Evolutionary conservation across 1,140 invertebrate species (phyloP).

Genomic region (Aphelinus certus): DNA sequence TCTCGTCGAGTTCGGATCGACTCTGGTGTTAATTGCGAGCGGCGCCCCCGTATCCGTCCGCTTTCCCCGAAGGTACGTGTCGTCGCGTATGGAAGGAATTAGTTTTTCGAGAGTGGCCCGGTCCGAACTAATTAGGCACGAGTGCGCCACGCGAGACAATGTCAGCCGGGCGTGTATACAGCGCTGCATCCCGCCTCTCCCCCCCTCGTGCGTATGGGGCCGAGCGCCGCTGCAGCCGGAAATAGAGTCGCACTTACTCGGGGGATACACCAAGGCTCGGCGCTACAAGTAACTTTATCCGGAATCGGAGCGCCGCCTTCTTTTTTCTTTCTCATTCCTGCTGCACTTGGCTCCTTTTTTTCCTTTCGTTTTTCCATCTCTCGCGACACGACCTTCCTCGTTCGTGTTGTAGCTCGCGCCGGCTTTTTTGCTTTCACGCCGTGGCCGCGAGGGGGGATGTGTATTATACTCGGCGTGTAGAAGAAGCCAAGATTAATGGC

Average conservation of each 20-base stretch:
- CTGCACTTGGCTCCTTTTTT: not conserved
- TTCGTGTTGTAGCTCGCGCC: not conserved
- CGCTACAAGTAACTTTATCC: constrained; percentile 36
- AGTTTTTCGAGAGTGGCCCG: constrained; percentile 59
- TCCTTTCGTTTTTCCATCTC: not conserved
- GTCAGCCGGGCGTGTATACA: constrained; percentile 49
- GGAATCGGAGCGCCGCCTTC: constrained; percentile 30
- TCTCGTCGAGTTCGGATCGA: constrained; percentile 49
- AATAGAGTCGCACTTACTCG: constrained; percentile 45
- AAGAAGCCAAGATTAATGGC: constrained; percentile 17
- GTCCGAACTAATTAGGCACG: constrained; percentile 62
- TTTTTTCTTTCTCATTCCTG: not conserved
- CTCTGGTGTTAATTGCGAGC: constrained; percentile 60
- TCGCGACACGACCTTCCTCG: not conserved
- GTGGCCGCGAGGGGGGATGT: not conserved
- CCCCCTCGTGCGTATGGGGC: constrained; percentile 34
- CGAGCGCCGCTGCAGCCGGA: constrained; percentile 39
- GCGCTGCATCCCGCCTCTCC: not conserved
- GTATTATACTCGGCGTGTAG: constrained; percentile 6
- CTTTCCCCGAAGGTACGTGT: constrained; percentile 60
- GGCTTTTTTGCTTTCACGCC: not conserved
- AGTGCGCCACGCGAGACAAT: constrained; percentile 57
- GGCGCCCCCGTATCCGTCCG: constrained; percentile 66
- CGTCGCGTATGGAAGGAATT: constrained; percentile 63
- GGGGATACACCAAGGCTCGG: constrained; percentile 2